phyloP scores from a whole-genome alignment of 2,797 vertebrate species.

The Macropodus opercularis region DNA sequence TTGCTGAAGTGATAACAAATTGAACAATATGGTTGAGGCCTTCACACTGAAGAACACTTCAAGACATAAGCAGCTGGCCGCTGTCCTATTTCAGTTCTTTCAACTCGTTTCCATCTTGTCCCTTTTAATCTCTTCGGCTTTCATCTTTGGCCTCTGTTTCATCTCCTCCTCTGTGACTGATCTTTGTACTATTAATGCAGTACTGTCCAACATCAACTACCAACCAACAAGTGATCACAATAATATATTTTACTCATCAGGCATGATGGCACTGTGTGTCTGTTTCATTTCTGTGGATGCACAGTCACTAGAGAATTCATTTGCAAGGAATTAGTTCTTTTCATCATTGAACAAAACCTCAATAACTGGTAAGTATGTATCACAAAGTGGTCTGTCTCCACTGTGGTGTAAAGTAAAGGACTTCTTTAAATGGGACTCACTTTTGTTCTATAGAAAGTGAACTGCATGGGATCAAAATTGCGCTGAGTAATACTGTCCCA shows the following conservation, averaged over 20 bases:
- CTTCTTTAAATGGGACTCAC: slow-evolving; percentile 21
- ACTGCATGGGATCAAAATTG: slow-evolving; percentile 6
- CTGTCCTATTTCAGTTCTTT: slow-evolving; percentile 26
- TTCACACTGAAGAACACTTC: slow-evolving; percentile 9
- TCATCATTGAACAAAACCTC: slow-evolving; percentile 36
- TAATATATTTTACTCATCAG: slow-evolving; percentile 11
- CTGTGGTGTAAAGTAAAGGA: slow-evolving; percentile 9
- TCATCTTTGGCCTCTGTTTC: slow-evolving; percentile 9
- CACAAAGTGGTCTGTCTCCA: slow-evolving; percentile 3
- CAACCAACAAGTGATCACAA: slow-evolving; percentile 17
- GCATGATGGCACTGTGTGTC: not conserved
- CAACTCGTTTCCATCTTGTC: slow-evolving; percentile 11
- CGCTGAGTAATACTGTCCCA: not conserved
- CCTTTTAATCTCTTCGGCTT: slow-evolving; percentile 25
- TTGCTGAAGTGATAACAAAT: slow-evolving; percentile 23
- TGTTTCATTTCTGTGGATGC: slow-evolving; percentile 5
- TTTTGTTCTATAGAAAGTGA: slow-evolving; percentile 1
- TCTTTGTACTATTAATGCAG: slow-evolving; percentile 21
- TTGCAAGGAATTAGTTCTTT: slow-evolving; percentile 33
- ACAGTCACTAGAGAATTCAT: slow-evolving; percentile 27
- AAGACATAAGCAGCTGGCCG: slow-evolving; percentile 20
- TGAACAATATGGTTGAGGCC: not conserved
- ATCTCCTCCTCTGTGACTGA: slow-evolving; percentile 4
- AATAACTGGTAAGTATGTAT: slow-evolving; percentile 22
- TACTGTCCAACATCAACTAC: slow-evolving; percentile 15